Base-by-base conservation (phyloP, 1,140 invertebrate species). In the Drosophila ohnishii region DNA sequence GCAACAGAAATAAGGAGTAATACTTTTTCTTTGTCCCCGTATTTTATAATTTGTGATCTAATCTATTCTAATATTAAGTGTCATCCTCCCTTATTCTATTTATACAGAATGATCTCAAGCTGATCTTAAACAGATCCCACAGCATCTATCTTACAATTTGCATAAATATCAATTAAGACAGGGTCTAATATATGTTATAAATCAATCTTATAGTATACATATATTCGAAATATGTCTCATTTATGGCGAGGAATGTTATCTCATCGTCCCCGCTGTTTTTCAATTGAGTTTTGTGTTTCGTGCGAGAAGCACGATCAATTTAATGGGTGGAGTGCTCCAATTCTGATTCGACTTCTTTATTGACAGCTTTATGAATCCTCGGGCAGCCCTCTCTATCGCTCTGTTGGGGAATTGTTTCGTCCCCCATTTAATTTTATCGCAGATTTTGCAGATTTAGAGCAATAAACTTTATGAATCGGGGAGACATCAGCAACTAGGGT, bases 401-500 rank as follows among this genome's bases (percentile, higher is more conserved):
- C 40, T 42, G 16, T 1, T 3, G 14, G 32, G 32, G 16, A 45
- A 69, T 55, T 56, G 65, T 42, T 28, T 76, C 71, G 42, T 32
- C n/a, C n/a, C 50, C 55, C 70, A 58, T 53, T 57, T 73, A 58
- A 80, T 80, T 77, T 78, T 64, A 48, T 51, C 30, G 14, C 39
- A 57, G 50, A 62, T 75, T 51, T 42, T 22, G 16, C 30, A 61
- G 70, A 87, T 86, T 77, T 87, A 51, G 69, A 80, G 74, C 83
- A 87, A 87, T 80, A 87, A 87, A 86, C 83, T 83, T 70, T 80
- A 70, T 77, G 84, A 74, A 87, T 79, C 47, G 62, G 60, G n/a
- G 19, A 35, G 25, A 55, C 32, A 37, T 1, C 51, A 34, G 10
- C 30, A n/a, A 9, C 45, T 19, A 19, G 14, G 13, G 13, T n/a